Evolutionary conservation across 2,797 vertebrate genomes (phyloP), one percentile per base, ranked within the genome.

Genomic region (Bryconaethiops microstoma): DNA sequence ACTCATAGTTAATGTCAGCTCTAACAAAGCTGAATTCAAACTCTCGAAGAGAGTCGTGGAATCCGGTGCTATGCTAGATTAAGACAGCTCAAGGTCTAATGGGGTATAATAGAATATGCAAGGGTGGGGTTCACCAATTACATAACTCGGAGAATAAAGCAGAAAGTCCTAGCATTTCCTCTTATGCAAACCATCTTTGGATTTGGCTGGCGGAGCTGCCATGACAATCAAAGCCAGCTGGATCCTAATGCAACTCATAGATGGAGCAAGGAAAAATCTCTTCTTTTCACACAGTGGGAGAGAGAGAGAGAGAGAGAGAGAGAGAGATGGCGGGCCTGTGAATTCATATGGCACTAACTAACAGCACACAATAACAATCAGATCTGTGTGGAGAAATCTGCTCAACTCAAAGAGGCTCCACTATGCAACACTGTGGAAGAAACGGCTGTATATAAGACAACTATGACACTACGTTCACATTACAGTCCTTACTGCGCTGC

Each of bases 211-310:
- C 35, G 21, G 77, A 82, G 78, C 65, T 68, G 57, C 82, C 73
- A 69, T 50, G 62, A 74, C 82, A 81, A 86, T 86, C 71, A 83
- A 83, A 86, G 79, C 80, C 82, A 83, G 84, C 73, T 86, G 81
- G 76, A 73, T 71, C 68, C 70, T 79, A 73, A 81, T 80, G 77
- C 73, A 78, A 76, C 81, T 82, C 84, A 80, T 69, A 84, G 82
- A 80, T 62, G 48, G 76, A 74, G 72, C 74, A 54, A 76, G 71
- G 81, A 78, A 75, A 68, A 52, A 42, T 72, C 59, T 60, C 48
- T 42, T 74, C 35, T 79, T 62, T 77, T 69, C 76, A 69, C 77
- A 82, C 54, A 81, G 50, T 45, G 39, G 71, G 75, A 63, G 70
- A 81, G 71, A 80, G 29, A 73, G 72, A 75, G 77, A 64, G 64